Base-by-base conservation (phyloP, 2,113 vertebrate species). In the Cygnus atratus region DNA sequence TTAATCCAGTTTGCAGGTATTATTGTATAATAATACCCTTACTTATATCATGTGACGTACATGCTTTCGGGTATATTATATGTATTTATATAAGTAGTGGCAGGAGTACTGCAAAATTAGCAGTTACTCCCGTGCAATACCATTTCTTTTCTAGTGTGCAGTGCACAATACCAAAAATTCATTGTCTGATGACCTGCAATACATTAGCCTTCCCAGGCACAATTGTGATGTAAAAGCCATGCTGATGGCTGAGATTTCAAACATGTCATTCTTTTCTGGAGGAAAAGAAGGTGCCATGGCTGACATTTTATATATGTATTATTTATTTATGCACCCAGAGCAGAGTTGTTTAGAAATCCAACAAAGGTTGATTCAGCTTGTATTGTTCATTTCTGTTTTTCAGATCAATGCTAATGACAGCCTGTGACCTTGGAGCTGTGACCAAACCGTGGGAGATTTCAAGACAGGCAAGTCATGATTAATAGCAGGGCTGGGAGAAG, bases 371-470 rank as follows among this genome's bases (percentile, higher is more conserved):
- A 96, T 97, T 98, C 97, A 97, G 97, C 85, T 96, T 96, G 96
- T 97, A 98, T 98, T 98, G 98, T 98, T 98, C 95, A 94, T 95
- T 97, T 98, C 97, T 98, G 97, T 97, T 98, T 98, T 98, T 96
- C 98, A 99, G 99, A 98, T 99, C 99, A 95, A 99, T 99, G 99
- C 98, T 99, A 98, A 99, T 99, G 99, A 99, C 99, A 94, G 99
- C 99, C 46, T 99, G 99, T 98, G 99, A 99, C 98, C 98, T 99
- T 93, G 99, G 99, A 97, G 99, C 99, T 85, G 99, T 99, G 97
- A 99, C 99, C 90, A 99, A 99, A 98, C 99, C 99, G n/a, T 99
- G 99, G 99, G 99, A 99, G 98, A 99, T 99, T 98, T 99, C 99
- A n/a, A 98, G 98, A 98, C 99, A 99, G 99, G 99, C 99, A 98